Base-by-base conservation (phyloP, 2,888 invertebrate genomes). In the Stramonita haemastoma region DNA sequence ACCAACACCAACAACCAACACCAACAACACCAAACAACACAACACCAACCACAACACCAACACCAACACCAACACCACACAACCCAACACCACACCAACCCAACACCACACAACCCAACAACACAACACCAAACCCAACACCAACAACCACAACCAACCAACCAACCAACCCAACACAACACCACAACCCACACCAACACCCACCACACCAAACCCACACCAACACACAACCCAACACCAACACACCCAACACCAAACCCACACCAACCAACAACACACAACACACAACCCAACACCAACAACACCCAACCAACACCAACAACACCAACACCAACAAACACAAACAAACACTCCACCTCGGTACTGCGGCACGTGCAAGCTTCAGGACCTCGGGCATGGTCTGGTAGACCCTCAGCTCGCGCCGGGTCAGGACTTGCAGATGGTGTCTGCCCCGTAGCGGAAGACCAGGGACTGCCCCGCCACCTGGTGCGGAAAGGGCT, bases 321-420 rank as follows among this genome's bases (percentile, higher is more conserved):
- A 66, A 79, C 32, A 79, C 73, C 17, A 17, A n/a, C 70, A 83
- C 81, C 36, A 19, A 26, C 81, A 36, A 17, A 22, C 36, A 36
- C 36, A 19, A 34, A 22, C 70, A 17, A 56, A 5, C n/a, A 15
- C 8, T 56, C 29, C 36, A 98, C 98, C 98, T 98, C 98, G 98
- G 96, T 98, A 99, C 97, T 98, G 97, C 94, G 99, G 98, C 96
- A 98, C 98, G 97, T 98, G 98, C n/a, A 97, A 97, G 97, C 97
- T 98, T 97, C 96, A 99, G 98, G 96, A 98, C 98, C 94, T 97
- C 96, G 95, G 99, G 98, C 97, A 98, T 98, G 97, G 98, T 98
- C 97, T 98, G 98, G 97, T 99, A 99, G 97, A 99, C 99, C 96
- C 98, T 97, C 96, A 98, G 97, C 97, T 99, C 99, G 95, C 98